phyloP scores from a whole-genome alignment of 2,888 invertebrate genomes.

The Drosophila robusta region DNA sequence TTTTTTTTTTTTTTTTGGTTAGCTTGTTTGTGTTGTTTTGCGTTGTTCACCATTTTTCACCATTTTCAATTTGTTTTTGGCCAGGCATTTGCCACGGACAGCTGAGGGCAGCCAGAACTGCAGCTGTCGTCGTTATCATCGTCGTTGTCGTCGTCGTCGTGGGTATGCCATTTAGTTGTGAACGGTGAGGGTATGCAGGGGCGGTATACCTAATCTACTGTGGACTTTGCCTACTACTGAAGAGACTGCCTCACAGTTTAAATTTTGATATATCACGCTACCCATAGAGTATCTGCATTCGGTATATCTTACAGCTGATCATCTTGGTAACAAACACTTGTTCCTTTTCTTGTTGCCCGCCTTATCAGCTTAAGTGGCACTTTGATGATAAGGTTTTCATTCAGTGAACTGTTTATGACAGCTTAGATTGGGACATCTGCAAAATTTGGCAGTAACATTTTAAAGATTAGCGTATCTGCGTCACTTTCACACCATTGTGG shows the following conservation, averaged over 20 bases:
- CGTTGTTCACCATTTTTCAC: slow-evolving; percentile 27
- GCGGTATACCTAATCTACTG: slow-evolving; percentile 14
- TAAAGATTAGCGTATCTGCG: slow-evolving; percentile 2
- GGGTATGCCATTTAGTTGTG: slow-evolving; percentile 31
- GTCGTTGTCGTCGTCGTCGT: slow-evolving; percentile 15
- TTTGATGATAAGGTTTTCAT: neutral
- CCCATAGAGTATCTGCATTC: neutral
- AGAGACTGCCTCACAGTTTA: neutral
- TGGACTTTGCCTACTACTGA: slow-evolving; percentile 9
- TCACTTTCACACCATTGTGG: neutral
- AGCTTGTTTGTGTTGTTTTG: slow-evolving; percentile 8
- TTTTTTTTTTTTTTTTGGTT: neutral
- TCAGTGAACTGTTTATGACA: slow-evolving; percentile 17
- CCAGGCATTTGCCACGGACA: slow-evolving; percentile 51
- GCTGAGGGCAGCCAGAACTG: slow-evolving; percentile 42
- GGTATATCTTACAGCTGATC: neutral
- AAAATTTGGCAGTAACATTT: neutral
- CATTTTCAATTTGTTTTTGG: slow-evolving; percentile 55
- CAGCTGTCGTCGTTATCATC: slow-evolving; percentile 59
- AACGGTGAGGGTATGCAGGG: slow-evolving; percentile 16
- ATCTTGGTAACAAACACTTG: neutral
- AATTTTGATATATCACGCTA: neutral
- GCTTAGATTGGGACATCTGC: slow-evolving; percentile 19
- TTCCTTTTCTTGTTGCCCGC: neutral
- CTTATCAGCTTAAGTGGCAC: slow-evolving; percentile 28